Evolutionary conservation across 1,140 invertebrate genomes (phyloP), one percentile per base, ranked within the genome.

Genomic region (Macrosteles quadrilineatus): DNA sequence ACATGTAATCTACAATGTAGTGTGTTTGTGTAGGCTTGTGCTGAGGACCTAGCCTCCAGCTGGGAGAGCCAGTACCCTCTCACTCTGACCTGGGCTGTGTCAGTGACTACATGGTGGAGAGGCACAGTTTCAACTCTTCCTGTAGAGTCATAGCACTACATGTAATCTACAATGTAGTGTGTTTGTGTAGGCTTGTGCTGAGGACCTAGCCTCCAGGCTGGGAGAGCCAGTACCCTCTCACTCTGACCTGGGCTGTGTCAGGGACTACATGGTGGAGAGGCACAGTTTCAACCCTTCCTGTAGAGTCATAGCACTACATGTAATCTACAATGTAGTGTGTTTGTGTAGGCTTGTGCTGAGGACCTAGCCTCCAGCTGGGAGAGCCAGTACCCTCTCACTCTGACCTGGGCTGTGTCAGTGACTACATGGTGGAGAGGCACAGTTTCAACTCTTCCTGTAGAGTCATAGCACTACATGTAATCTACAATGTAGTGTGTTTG

Each of bases 401-500:
- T 2, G 81, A 87, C 69, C 77, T 97, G 4, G 95, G 95, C 0
- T 75, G 79, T 12, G 85, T 98, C 55, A 88, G 88, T 0, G 72
- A 81, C 0, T 77, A 77, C 59, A 76, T 70, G 66, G 76, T 76
- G 25, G 71, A 74, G 36, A 67, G 73, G 30, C 71, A 47, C 27
- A 43, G 66, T 2, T 67, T 67, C 17, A 30, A 67, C 25, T 43
- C 66, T 3, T 21, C 47, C 40, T 67, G 47, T 53, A 83, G 87
- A 78, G 85, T 98, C 3, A 84, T 95, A 2, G 89, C 93, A 0
- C 98, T 97, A n/a, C n/a, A n/a, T n/a, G n/a, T n/a, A n/a, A n/a
- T n/a, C 40, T 67, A 19, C 21, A 83, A 87, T 77, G 85, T 98
- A 86, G 75, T 77, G 87, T 0, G 82, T 90, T 2, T 98, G 96